Base-by-base conservation (phyloP, 2,888 invertebrate species). In the Amaurobius ferox region DNA sequence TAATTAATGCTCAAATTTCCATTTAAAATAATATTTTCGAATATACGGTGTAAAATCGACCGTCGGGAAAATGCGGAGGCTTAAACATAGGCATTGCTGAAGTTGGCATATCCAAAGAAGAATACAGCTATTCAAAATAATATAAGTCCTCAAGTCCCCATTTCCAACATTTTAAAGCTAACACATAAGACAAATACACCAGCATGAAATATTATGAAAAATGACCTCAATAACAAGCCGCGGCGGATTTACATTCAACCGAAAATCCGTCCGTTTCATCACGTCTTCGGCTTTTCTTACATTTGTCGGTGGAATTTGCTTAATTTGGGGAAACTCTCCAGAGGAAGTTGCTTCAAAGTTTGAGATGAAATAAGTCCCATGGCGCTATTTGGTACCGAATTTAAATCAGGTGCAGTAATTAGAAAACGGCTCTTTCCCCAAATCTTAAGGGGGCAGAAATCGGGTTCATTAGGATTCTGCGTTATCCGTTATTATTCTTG, bases 371-470 rank as follows among this genome's bases (percentile, higher is more conserved):
- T 55, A 55, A 55, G 23, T 64, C 29, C 64, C 64, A 16, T 64
- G 64, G 29, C 64, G 16, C 16, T 30, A 16, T 30, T 64, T 64
- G 64, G 64, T n/a, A 5, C 29, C 64, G 64, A 64, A 64, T 64
- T 64, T 30, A 64, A 64, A 64, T 64, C 30, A 30, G 30, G 30
- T 64, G 29, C 30, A 28, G 30, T 64, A 64, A 64, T 64, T 64
- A 29, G 29, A 64, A 64, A 64, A 29, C 29, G 11, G 30, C 64
- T 28, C 64, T 29, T 64, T 64, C n/a, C 30, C 30, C 30, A 16
- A 30, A 64, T 64, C 30, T 23, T 16, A 13, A 64, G 29, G 64
- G 29, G 64, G 30, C 2, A 9, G n/a, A 29, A 9, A 30, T 13
- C 2, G 64, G 11, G 30, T 64, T 30, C 29, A 13, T 64, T 30